phyloP scores from a whole-genome alignment of 2,797 vertebrate species.

The Rhinatrema bivittatum region DNA sequence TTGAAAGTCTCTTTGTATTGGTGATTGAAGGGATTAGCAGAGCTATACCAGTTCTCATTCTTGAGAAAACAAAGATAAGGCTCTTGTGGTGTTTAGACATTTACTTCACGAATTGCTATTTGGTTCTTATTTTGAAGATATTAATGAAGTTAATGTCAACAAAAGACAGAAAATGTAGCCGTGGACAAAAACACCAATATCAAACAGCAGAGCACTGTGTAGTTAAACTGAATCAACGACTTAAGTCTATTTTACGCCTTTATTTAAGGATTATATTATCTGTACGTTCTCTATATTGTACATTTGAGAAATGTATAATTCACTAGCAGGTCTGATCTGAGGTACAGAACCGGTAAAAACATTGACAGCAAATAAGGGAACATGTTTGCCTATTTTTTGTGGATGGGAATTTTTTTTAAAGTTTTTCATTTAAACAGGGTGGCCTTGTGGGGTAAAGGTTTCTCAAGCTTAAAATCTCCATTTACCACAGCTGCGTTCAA shows the following conservation, averaged over 20 bases:
- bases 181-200: slow-evolving; percentile 14
- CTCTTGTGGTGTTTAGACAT: neutral
- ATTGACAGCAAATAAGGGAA: slow-evolving; percentile 20
- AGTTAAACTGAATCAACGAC: slow-evolving; percentile 5
- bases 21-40: slow-evolving; percentile 32
- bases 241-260: slow-evolving; percentile 25
- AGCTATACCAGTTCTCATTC: neutral
- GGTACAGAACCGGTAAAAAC: slow-evolving; percentile 30
- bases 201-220: slow-evolving; percentile 1
- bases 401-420: slow-evolving; percentile 63
- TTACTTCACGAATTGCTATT: slow-evolving; percentile 6
- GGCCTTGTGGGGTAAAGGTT: slow-evolving; percentile 57
- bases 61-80: neutral
- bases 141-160: slow-evolving; percentile 11
- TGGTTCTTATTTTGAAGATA: slow-evolving; percentile 12
- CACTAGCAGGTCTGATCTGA: slow-evolving; percentile 13
- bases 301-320: slow-evolving; percentile 24
- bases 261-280: slow-evolving; percentile 5
- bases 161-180: slow-evolving; percentile 7
- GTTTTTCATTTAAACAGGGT: slow-evolving; percentile 49
- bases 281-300: slow-evolving; percentile 3
- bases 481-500: slow-evolving; percentile 55
- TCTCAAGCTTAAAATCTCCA: slow-evolving; percentile 49
- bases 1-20: slow-evolving; percentile 20
- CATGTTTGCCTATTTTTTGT: slow-evolving; percentile 50